These are phyloP conservation scores for Octomys mimax DNA, from an alignment of 2,797 vertebrate genomes.

Conservation along the genomic window DNA sequence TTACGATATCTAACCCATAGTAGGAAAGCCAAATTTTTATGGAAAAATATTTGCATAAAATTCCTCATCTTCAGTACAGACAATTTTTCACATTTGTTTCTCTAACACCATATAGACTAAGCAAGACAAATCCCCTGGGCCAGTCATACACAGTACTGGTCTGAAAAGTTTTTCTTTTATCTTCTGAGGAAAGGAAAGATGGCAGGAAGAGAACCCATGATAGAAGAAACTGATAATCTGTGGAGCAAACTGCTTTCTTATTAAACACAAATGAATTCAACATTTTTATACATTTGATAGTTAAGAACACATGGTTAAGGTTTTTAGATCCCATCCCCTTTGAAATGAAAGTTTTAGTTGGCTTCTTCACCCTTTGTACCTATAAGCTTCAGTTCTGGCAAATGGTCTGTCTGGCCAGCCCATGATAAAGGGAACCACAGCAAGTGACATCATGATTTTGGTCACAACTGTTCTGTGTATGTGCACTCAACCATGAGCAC, in stretches of 20 bases:
- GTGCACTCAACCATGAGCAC: fast-evolving
- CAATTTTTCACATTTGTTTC: background rate
- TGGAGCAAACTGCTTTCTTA: background rate
- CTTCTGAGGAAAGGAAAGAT: background rate
- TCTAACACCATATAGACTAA: background rate
- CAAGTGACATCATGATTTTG: fast-evolving
- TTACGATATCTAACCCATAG: background rate
- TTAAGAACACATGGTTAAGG: background rate
- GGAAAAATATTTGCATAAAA: background rate
- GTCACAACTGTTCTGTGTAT: fast-evolving
- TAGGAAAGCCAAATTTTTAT: background rate
- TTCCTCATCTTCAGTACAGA: background rate
- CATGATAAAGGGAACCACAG: background rate
- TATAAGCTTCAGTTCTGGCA: background rate
- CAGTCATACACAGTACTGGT: background rate
- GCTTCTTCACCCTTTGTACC: background rate
- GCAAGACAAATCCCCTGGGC: background rate
- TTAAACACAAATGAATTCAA: constrained; percentile 24
- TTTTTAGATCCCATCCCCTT: background rate
- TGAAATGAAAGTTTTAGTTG: background rate
- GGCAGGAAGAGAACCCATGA: background rate
- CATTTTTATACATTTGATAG: background rate
- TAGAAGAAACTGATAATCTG: background rate
- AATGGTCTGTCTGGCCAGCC: background rate
- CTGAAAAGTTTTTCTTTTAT: background rate